phyloP scores from a whole-genome alignment of 1,140 invertebrate genomes.

The Aphidius ervi region DNA sequence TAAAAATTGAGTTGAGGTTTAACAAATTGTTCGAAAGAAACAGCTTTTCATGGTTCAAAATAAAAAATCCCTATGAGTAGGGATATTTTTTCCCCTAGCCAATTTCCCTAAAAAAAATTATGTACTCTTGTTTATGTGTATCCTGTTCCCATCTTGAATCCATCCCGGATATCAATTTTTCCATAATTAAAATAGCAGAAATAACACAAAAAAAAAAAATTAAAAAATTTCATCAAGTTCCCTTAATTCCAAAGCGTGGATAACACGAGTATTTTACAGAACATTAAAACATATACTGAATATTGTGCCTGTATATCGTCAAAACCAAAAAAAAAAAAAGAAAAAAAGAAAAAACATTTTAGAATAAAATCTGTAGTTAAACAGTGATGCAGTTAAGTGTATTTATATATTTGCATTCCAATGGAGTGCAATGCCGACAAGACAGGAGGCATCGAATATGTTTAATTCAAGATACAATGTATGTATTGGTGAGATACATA shows the following conservation, averaged over 20 bases:
- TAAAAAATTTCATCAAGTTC: no score
- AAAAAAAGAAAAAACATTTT: background rate
- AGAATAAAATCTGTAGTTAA: background rate
- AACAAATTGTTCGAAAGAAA: no score
- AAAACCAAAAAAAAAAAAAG: background rate
- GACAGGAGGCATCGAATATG: slow-evolving; percentile 51
- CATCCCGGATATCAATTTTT: no score
- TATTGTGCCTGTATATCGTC: slow-evolving; percentile 8
- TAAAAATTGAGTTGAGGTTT: no score
- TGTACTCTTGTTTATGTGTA: no score
- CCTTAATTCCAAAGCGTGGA: slow-evolving; percentile 25
- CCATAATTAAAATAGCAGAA: no score
- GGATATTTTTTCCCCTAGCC: no score
- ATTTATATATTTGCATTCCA: slow-evolving; percentile 51
- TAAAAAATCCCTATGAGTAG: no score
- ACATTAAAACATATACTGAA: background rate
- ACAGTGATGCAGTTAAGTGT: slow-evolving; percentile 25
- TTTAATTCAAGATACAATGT: slow-evolving; percentile 49
- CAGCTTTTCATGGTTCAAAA: no score
- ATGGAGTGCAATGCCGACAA: slow-evolving; percentile 45
- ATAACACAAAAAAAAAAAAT: no score
- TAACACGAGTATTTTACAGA: slow-evolving; percentile 29
- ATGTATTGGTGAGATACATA: background rate
- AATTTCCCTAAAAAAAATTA: no score
- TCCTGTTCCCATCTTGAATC: no score